A percentile compares a stretch with the other conserved stretches of the same genome.
These are phyloP conservation scores for Drosophila punjabiensis DNA, from an alignment of 1,140 invertebrate species.

Conservation along the genomic window DNA sequence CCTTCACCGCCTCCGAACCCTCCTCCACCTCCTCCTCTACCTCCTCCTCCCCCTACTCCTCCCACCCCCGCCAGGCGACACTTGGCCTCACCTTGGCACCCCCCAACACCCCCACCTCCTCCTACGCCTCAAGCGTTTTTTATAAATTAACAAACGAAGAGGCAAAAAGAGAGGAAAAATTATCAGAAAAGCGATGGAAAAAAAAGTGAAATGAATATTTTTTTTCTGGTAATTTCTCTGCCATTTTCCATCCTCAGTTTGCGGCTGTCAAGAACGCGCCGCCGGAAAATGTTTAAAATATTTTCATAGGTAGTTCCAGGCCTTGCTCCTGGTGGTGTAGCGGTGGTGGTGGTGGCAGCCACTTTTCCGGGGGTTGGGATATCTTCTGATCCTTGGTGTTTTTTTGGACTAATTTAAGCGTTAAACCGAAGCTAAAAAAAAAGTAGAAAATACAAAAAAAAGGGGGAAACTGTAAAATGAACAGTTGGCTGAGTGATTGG, in stretches of 20 bases:
- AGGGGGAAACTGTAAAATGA: constrained; percentile 56
- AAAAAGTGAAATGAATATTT: constrained; percentile 74
- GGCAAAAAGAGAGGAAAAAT: constrained; percentile 62
- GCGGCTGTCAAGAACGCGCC: constrained; percentile 45
- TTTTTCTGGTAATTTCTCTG: constrained; percentile 60
- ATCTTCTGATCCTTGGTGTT: constrained; percentile 41
- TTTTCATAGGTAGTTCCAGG: constrained; percentile 58
- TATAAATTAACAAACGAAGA: constrained; percentile 80
- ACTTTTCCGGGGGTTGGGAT: constrained; percentile 27
- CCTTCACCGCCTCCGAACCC: constrained; percentile 12
- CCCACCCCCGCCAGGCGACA: constrained; percentile 55
- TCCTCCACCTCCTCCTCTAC: background rate
- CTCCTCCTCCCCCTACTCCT: background rate
- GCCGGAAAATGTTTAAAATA: constrained; percentile 52
- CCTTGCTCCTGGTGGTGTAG: background rate
- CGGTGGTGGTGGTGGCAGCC: constrained; percentile 16
- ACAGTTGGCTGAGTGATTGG: constrained; percentile 63
- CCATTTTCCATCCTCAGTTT: constrained; percentile 32
- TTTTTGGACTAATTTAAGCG: constrained; percentile 68
- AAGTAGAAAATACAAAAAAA: background rate
- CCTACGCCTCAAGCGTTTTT: constrained; percentile 72
- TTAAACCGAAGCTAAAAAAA: constrained; percentile 47
- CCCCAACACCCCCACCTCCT: background rate
- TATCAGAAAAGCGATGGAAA: constrained; percentile 56
- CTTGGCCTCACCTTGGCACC: constrained; percentile 70